Base-by-base conservation (phyloP, 2,888 invertebrate genomes). In the Scelioninae gen. 1 region DNA sequence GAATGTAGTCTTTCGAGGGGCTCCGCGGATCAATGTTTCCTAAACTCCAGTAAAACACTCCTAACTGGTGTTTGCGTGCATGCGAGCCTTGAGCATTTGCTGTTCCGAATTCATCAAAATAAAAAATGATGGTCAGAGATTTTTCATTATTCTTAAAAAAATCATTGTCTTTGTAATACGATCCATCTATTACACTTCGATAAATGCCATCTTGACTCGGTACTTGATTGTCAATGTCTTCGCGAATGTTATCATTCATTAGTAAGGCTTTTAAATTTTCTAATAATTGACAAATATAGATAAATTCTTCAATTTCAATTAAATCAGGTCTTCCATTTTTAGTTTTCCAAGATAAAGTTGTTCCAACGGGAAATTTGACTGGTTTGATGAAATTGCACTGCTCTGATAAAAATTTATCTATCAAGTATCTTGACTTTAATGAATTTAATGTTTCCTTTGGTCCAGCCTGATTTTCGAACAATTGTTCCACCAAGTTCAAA, bases 121-220 rank as follows among this genome's bases (percentile, higher is more conserved):
- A 87, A 3, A 87, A 62, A 29, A 86, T 83, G 53, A 88, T 76
- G 15, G 83, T 83, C 40, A 88, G 55, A 13, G 84, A 66, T 49
- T 81, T 81, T 38, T 60, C 58, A 60, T 83, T 74, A 5, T 72
- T 32, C 31, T 55, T 53, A 49, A 86, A 86, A 68, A 82, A 85
- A 31, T 49, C 23, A 69, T 86, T 85, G 16, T 83, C 62, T 60
- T 65, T 76, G 53, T 84, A 87, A 40, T 81, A 69, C 0, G 23
- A 56, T 4, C 86, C 87, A 83, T 87, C 85, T 10, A 84, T 40
- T 11, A 86, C 82, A 3, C 77, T 82, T 38, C 84, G 43, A 16
- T 45, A 71, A 15, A 84, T 13, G 16, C 55, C 71, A 51, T 78
- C 45, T 60, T 65, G 38, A 31, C 58, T 49, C 0, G 38, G 8